phyloP scores from a whole-genome alignment of 2,797 vertebrate species.

The Clarias platycephalus region DNA sequence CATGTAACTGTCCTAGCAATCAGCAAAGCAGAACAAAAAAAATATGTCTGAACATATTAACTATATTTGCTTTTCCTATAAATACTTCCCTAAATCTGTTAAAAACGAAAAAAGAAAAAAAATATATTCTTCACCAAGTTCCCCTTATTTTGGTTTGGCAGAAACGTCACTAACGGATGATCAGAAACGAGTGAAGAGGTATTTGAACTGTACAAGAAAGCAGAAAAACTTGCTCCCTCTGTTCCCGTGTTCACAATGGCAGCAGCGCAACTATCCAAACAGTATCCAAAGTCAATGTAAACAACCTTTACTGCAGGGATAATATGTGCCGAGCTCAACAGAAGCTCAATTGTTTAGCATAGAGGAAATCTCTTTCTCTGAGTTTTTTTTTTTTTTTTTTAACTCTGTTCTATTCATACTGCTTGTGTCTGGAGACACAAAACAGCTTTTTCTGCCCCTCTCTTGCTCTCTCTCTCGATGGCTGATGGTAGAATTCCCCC shows the following conservation, averaged over 20 bases:
- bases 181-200: background rate
- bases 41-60: background rate
- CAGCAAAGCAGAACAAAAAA: background rate
- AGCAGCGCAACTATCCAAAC: slow-evolving; percentile 58
- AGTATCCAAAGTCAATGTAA: slow-evolving; percentile 62
- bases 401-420: slow-evolving; percentile 42
- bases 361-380: slow-evolving; percentile 50
- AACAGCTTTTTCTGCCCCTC: slow-evolving; percentile 46
- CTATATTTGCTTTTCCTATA: background rate
- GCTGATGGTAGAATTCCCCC: slow-evolving; percentile 61
- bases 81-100: background rate
- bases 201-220: background rate
- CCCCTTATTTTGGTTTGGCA: background rate
- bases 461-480: slow-evolving; percentile 50
- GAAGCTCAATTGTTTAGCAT: slow-evolving; percentile 57
- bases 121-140: background rate
- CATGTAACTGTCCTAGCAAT: background rate
- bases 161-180: slow-evolving; percentile 15
- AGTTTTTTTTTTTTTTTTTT: slow-evolving; percentile 25
- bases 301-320: slow-evolving; percentile 58
- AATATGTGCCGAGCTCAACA: slow-evolving; percentile 59
- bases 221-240: background rate
- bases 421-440: slow-evolving; percentile 53
- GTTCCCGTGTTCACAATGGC: slow-evolving; percentile 41
- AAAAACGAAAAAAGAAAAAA: background rate